phyloP scores from a whole-genome alignment of 2,113 vertebrate genomes.

The Anser brachyrhynchus region DNA sequence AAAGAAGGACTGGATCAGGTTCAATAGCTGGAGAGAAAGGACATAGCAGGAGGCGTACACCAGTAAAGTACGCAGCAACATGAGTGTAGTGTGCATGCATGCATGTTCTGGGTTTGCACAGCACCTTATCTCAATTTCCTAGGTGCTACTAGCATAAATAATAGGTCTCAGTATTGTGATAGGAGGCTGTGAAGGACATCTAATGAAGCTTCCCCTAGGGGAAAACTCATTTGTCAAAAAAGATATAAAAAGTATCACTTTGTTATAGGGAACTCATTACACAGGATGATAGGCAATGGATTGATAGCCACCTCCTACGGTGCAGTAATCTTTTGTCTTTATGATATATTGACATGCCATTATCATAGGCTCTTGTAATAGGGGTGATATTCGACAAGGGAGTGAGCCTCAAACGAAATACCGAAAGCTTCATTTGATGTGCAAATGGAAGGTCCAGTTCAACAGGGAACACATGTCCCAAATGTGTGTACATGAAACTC shows the following conservation, averaged over 20 bases:
- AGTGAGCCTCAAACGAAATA: background rate
- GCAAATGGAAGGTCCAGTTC: conserved; percentile 43
- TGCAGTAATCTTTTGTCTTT: conserved; percentile 36
- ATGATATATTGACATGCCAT: background rate
- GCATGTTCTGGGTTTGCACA: background rate
- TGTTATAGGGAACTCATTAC: conserved; percentile 11
- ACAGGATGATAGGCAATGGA: background rate
- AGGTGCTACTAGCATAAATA: background rate
- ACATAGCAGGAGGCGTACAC: background rate
- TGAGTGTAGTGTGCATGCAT: background rate
- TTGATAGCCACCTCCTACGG: background rate
- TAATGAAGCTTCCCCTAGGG: conserved; percentile 2
- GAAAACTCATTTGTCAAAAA: background rate
- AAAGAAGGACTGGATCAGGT: background rate
- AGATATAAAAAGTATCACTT: background rate
- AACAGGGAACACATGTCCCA: conserved; percentile 5
- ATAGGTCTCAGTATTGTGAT: background rate
- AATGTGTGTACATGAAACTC: conserved; percentile 1
- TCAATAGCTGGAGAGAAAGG: background rate
- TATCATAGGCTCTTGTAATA: background rate
- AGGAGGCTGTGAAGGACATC: background rate
- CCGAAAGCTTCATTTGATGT: conserved; percentile 38
- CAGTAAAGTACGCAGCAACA: background rate
- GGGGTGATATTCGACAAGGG: background rate
- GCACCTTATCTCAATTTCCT: background rate